Percentiles rank a stretch among this genome's conserved stretches.
These are phyloP conservation scores for Macroramphosus scolopax DNA, from an alignment of 2,797 vertebrate genomes.

Conservation along the genomic window DNA sequence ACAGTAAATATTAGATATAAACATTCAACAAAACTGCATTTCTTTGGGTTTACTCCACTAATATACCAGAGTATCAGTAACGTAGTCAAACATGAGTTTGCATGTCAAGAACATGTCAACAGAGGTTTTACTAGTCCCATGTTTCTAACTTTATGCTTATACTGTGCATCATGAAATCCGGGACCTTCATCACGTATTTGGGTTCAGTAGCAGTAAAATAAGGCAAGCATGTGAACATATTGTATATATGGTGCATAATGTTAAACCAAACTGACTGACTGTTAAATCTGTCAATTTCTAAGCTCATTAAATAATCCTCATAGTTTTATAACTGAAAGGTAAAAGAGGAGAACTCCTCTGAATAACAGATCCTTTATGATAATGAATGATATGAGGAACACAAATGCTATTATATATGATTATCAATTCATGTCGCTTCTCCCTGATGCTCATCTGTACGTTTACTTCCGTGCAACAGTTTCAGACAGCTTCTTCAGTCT, in stretches of 20 bases:
- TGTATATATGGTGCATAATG: background rate
- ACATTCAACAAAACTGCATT: conserved; percentile 25
- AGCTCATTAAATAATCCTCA: conserved; percentile 22
- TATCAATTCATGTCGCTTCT: conserved; percentile 18
- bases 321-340: conserved; percentile 5
- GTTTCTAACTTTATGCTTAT: conserved; percentile 7
- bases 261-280: conserved; percentile 12
- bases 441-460: conserved; percentile 3
- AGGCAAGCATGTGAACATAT: conserved; percentile 43
- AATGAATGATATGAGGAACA: no score
- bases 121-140: no score
- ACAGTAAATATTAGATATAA: conserved; percentile 26
- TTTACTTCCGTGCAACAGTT: conserved; percentile 89
- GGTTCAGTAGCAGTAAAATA: conserved; percentile 35
- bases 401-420: no score
- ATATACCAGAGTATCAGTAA: conserved; percentile 28
- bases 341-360: no score
- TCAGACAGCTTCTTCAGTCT: conserved; percentile 97
- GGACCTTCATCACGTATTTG: conserved; percentile 18
- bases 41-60: conserved; percentile 21
- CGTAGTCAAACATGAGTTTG: conserved; percentile 11
- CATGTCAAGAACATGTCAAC: conserved; percentile 9
- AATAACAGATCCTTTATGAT: no score
- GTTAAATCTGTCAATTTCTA: conserved; percentile 14
- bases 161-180: conserved; percentile 38